Percentiles rank a stretch among this genome's conserved stretches.
Conservation (phyloP, 2,797 vertebrate species). For the Ptychadena robeensis region DNA sequence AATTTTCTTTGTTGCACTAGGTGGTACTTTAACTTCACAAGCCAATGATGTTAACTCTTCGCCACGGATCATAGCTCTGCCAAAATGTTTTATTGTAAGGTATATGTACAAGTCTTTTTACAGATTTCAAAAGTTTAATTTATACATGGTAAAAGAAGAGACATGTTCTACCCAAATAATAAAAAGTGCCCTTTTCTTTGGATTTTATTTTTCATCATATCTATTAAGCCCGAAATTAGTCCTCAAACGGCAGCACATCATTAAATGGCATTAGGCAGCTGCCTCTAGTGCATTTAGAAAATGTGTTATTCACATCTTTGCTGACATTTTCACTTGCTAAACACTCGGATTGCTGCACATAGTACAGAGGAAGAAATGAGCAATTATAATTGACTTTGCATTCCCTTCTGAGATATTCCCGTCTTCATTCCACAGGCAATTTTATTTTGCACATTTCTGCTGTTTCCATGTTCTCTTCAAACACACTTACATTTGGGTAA, state of each 20-base stretch:
- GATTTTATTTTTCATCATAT: constrained; percentile 35
- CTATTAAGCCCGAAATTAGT: constrained; percentile 55
- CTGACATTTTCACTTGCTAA: constrained; percentile 54
- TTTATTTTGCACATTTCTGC: constrained; percentile 12
- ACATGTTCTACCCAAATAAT: not conserved
- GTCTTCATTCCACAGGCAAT: constrained; percentile 18
- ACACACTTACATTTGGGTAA: not conserved
- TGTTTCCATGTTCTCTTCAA: not conserved
- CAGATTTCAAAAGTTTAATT: not conserved
- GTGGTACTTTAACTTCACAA: too few species aligned
- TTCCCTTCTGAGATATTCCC: constrained; percentile 1
- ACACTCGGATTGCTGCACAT: constrained; percentile 36
- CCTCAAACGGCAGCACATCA: constrained; percentile 49
- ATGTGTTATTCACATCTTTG: constrained; percentile 52
- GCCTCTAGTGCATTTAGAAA: constrained; percentile 46
- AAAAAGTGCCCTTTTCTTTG: constrained; percentile 24
- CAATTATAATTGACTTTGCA: constrained; percentile 27
- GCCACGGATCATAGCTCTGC: too few species aligned
- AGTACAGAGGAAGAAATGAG: constrained; percentile 9
- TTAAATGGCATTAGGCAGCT: constrained; percentile 43
- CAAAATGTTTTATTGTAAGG: not conserved
- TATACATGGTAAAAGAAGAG: not conserved
- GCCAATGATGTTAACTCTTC: too few species aligned
- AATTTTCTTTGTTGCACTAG: too few species aligned
- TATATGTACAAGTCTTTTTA: not conserved